Evolutionary conservation across 2,888 invertebrate species (phyloP), one percentile per base, ranked within the genome.

Genomic region (Agrochola litura): DNA sequence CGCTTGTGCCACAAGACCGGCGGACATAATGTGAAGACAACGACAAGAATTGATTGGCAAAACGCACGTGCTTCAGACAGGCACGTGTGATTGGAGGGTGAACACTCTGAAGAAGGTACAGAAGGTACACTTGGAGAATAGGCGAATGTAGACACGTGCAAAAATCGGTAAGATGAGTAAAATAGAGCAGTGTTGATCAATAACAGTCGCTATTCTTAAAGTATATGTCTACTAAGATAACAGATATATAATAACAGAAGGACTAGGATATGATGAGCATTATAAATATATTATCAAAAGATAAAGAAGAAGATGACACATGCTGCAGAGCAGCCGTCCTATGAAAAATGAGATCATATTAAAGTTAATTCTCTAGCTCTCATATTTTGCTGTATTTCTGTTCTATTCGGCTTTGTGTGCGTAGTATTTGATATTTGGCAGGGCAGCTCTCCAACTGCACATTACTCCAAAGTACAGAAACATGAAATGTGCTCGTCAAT

Each of bases 371-470:
- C 6, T 61, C 14, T 63, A n/a, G 30, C 22, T 16, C 8, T 54
- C 54, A 2, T 6, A 30, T 77, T 58, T 30, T 6, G 5, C 49
- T 43, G 58, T n/a, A n/a, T 43, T 49, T 77, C 79, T 67, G 46
- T 66, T 76, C n/a, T 30, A 49, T 43, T 49, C 16, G 10, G 14
- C 8, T 56, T 16, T 41, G 43, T 37, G 25, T 52, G 68, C 46
- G 58, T 74, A 14, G 22, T 61, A 37, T 46, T 58, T 30, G 16
- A 37, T 56, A 43, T 37, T 25, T 30, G 52, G 9, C 65, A 37
- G 61, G 86, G 88, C 83, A 84, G n/a, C 22, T 65, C 41, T 87
- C 87, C 86, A 87, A 88, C 76, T 84, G 74, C 84, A 87, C 75
- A 88, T 86, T 75, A 76, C 63, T 81, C 30, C 60, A 22, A 82